Evolutionary conservation across 2,888 invertebrate genomes (phyloP).

Genomic region (Venusia cambrica): DNA sequence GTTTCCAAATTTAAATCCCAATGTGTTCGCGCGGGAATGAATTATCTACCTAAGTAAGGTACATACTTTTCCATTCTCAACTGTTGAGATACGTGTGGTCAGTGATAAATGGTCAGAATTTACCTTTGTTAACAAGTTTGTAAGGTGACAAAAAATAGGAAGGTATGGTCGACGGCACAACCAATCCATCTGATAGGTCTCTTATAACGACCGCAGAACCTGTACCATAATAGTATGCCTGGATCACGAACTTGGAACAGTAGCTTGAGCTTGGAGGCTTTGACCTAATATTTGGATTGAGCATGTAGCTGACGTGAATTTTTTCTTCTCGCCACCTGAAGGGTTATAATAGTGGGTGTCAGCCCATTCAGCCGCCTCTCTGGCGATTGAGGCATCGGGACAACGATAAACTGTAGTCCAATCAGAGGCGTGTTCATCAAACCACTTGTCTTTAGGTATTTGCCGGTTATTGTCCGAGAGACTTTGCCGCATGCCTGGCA

Average conservation of each 20-base stretch:
- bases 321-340: conserved; percentile 41
- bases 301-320: conserved; percentile 46
- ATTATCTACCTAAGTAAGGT: conserved; percentile 3
- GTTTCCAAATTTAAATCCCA: no score
- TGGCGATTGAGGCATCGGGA: conserved; percentile 38
- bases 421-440: conserved; percentile 45
- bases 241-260: conserved; percentile 54
- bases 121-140: conserved; percentile 45
- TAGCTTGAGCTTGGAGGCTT: conserved; percentile 53
- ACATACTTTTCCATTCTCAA: no score
- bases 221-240: conserved; percentile 52
- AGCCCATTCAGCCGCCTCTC: conserved; percentile 48
- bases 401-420: conserved; percentile 54
- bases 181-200: conserved; percentile 33
- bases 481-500: conserved; percentile 36
- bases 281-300: conserved; percentile 40
- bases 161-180: conserved; percentile 48
- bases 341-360: conserved; percentile 48
- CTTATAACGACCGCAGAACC: conserved; percentile 43
- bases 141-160: conserved; percentile 47
- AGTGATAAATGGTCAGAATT: no score
- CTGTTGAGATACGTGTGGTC: no score
- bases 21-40: no score
- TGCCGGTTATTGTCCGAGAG: conserved; percentile 46
- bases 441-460: conserved; percentile 47